These are phyloP conservation scores for Hylaeus volcanicus DNA, from an alignment of 1,140 invertebrate species.

Conservation along the genomic window DNA sequence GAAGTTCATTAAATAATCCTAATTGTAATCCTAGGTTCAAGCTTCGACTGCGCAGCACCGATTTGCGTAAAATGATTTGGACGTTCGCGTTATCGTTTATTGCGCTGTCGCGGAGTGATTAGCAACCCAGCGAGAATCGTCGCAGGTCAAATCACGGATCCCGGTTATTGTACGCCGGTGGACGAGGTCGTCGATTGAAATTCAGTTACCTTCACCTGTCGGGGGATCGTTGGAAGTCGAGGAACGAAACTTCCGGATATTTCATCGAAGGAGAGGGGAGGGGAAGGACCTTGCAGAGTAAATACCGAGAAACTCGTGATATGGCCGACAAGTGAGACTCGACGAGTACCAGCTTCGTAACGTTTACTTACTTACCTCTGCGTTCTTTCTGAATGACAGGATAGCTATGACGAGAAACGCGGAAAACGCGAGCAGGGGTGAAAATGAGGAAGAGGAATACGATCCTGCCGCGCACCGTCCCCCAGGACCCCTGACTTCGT, in stretches of 20 bases:
- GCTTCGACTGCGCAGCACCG: no score
- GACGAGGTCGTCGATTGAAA: conserved; percentile 37
- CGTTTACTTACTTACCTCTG: conserved; percentile 23
- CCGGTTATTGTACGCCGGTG: neutral
- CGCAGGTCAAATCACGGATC: neutral
- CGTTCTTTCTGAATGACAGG: conserved; percentile 33
- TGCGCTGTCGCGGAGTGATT: no score
- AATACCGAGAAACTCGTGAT: conserved; percentile 35
- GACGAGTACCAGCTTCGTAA: neutral
- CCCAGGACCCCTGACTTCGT: conserved; percentile 58
- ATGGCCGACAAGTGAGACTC: conserved; percentile 40
- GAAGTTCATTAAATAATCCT: no score
- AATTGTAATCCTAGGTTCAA: no score
- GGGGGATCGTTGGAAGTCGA: conserved; percentile 31
- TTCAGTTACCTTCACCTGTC: conserved; percentile 20
- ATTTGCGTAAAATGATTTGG: no score
- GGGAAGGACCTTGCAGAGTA: conserved; percentile 39
- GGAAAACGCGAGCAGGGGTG: neutral
- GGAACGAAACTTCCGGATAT: conserved; percentile 46
- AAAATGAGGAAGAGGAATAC: conserved; percentile 55
- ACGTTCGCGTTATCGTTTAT: no score
- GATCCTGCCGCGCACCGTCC: conserved; percentile 62
- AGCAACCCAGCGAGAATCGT: neutral
- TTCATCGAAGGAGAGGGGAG: neutral
- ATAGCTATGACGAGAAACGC: neutral